Conservation (phyloP, 2,888 invertebrate species). For the Ornithoptera priamus region DNA sequence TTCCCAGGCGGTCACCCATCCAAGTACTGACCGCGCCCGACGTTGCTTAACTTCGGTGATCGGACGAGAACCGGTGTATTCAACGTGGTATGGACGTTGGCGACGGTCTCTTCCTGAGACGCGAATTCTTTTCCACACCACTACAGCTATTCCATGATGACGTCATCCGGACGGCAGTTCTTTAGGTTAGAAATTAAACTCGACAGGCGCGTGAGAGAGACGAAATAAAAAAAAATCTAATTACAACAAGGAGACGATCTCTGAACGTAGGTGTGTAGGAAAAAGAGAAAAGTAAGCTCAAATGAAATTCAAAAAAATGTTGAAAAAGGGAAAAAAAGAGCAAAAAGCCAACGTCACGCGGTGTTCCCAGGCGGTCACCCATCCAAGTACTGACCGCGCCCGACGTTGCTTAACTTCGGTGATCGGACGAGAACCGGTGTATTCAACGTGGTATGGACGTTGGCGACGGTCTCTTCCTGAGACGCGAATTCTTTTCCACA, state of each 20-base stretch:
- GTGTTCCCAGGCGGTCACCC: slow-evolving; percentile 44
- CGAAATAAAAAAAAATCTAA: too few relatives aligned
- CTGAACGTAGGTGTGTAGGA: too few relatives aligned
- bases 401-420: slow-evolving; percentile 44
- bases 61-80: slow-evolving; percentile 68
- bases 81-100: slow-evolving; percentile 68
- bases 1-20: slow-evolving; percentile 44
- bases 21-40: slow-evolving; percentile 44
- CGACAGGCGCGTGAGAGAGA: too few relatives aligned
- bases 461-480: slow-evolving; percentile 31
- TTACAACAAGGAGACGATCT: too few relatives aligned
- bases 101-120: slow-evolving; percentile 5
- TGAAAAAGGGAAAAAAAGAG: neutral
- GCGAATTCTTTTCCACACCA: too few relatives aligned
- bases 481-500: too few relatives aligned
- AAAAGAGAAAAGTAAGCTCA: too few relatives aligned
- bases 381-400: slow-evolving; percentile 44
- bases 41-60: slow-evolving; percentile 44
- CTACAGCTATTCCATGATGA: too few relatives aligned
- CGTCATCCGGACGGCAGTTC: too few relatives aligned
- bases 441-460: slow-evolving; percentile 70
- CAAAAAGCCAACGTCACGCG: slow-evolving; percentile 41
- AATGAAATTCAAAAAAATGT: too few relatives aligned
- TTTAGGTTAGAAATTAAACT: too few relatives aligned
- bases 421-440: slow-evolving; percentile 66